These are phyloP conservation scores for Autographa pulchrina DNA, from an alignment of 2,888 invertebrate species.

Conservation along the genomic window DNA sequence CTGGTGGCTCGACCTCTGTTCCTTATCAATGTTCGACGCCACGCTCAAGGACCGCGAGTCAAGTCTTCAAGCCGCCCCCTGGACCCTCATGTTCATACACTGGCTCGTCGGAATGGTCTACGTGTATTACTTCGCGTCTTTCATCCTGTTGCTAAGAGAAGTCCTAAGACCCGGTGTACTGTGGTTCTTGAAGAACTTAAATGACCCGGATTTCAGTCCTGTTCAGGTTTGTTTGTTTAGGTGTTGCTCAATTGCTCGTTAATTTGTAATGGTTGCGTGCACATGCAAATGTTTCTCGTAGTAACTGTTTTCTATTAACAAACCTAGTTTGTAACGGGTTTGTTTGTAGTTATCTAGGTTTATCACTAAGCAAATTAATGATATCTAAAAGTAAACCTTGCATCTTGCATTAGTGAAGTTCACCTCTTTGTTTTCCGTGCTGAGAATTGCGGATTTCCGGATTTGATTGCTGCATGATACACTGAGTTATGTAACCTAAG, in stretches of 20 bases:
- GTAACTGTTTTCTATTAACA: neutral
- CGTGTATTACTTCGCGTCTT: conserved; percentile 99
- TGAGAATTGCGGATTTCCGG: conserved; percentile 3
- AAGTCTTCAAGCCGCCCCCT: conserved; percentile 97
- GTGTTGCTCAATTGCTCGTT: neutral
- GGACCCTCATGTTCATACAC: conserved; percentile 99
- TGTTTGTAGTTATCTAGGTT: neutral
- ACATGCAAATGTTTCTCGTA: neutral
- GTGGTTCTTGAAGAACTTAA: conserved; percentile 99
- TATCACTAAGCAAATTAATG: neutral
- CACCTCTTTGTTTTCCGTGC: neutral
- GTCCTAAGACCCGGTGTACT: conserved; percentile 98
- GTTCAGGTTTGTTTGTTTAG: conserved; percentile 93
- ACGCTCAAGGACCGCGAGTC: conserved; percentile 96
- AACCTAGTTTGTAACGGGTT: neutral
- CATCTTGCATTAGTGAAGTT: neutral
- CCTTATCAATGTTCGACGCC: conserved; percentile 97
- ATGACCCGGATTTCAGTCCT: conserved; percentile 99
- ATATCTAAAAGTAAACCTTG: neutral
- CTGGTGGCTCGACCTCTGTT: conserved; percentile 99
- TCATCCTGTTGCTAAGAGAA: conserved; percentile 97
- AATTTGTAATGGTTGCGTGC: neutral
- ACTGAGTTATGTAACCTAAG: neutral
- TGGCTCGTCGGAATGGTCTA: conserved; percentile 99
- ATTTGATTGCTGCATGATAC: neutral